A percentile compares a stretch with the other conserved stretches of the same genome.
phyloP scores from a whole-genome alignment of 2,797 vertebrate genomes.

The Melanitta fusca region DNA sequence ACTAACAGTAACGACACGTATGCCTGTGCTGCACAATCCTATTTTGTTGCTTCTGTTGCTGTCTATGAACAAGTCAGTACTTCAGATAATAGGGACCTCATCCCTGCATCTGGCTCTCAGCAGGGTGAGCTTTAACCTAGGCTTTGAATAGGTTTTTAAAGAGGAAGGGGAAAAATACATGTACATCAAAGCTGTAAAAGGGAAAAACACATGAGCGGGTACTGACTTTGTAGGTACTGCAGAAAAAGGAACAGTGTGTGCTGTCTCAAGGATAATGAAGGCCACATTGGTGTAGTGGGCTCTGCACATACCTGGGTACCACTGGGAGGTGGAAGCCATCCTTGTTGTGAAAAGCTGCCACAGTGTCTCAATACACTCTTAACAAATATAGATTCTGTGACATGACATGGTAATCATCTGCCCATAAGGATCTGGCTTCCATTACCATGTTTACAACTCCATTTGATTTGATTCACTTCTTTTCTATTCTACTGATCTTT shows the following conservation, averaged over 20 bases:
- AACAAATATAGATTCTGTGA: not conserved
- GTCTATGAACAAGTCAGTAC: constrained; percentile 19
- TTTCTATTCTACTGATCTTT: not conserved
- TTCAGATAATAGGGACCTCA: constrained; percentile 48
- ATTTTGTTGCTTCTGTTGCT: constrained; percentile 49
- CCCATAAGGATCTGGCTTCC: not conserved
- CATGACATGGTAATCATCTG: not conserved
- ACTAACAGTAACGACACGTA: constrained; percentile 51
- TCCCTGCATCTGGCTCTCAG: constrained; percentile 62
- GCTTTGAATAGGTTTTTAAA: not conserved
- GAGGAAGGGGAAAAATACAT: not conserved
- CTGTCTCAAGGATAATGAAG: not conserved
- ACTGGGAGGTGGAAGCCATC: not conserved
- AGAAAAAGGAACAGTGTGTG: not conserved
- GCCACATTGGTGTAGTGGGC: not conserved
- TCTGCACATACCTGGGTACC: not conserved
- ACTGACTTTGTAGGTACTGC: not conserved
- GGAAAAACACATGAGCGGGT: not conserved
- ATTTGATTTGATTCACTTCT: not conserved
- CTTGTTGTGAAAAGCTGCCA: not conserved
- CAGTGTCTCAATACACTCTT: not conserved
- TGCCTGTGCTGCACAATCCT: constrained; percentile 48
- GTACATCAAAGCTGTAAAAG: not conserved
- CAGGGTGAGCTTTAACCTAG: constrained; percentile 33
- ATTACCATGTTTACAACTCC: rapidly evolving